Evolutionary conservation across 2,888 invertebrate genomes (phyloP), one percentile per base, ranked within the genome.

Genomic region (Sesamia inferens): DNA sequence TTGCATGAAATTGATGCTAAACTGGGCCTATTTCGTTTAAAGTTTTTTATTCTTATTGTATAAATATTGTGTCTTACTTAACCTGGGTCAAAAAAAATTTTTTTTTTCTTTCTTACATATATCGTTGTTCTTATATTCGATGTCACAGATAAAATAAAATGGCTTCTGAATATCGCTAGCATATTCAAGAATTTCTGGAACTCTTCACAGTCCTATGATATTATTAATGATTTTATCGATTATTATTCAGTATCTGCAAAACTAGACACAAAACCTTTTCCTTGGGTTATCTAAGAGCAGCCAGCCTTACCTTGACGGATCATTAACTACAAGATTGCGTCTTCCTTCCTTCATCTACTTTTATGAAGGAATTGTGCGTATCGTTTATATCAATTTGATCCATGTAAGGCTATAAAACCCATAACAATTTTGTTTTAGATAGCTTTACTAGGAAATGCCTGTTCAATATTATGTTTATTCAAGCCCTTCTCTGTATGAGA

Each of bases 351-450:
- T 42, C 31, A 58, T 31, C 47, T 61, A 54, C 19, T 66, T 70
- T 79, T 78, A 80, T 80, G 70, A 75, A 76, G 64, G 65, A 54
- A 72, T 64, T 71, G 55, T 74, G 62, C 73, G 78, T 76, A 82
- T 84, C 86, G 82, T 87, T 87, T 86, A 87, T 89, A 81, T 88
- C 85, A 87, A 87, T 88, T 87, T 86, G 75, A 87, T 74, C 80
- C 71, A 51, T 44, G 83, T 82, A 84, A 85, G 42, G 24, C n/a
- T 77, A 31, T 68, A 68, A 74, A 77, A 58, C 48, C 68, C 78
- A 58, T 74, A 68, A 77, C 48, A 42, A 47, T 24, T 67, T 65
- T 57, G 61, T 81, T 74, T 61, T 51, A 51, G 42, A 11, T 44
- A 70, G 31, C 5, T 54, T 61, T 39, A 31, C 31, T 31, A 31